phyloP scores from a whole-genome alignment of 37 sponge, comb jelly and placozoan genomes.

The Geodia barretti region DNA sequence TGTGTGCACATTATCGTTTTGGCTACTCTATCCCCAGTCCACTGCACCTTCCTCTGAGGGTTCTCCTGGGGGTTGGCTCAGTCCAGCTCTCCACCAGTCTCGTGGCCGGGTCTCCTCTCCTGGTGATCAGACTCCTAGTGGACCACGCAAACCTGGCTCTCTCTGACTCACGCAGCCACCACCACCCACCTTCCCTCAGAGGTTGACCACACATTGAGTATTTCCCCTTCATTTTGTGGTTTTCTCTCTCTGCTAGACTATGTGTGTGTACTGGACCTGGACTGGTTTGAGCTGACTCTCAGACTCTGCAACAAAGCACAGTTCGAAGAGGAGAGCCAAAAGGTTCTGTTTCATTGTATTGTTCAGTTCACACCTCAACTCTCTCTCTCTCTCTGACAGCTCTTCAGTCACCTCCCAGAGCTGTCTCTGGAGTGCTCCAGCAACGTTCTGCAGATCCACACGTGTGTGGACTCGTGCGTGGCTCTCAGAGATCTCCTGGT shows the following conservation, averaged over 20 bases:
- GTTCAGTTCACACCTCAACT: no score
- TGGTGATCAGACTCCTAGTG: constrained; percentile 61
- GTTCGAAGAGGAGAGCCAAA: constrained; percentile 29
- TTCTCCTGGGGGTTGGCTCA: constrained; percentile 46
- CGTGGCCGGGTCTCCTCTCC: constrained; percentile 65
- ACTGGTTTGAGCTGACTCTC: constrained; percentile 63
- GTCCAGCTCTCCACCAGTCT: constrained; percentile 74
- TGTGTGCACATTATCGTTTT: neutral
- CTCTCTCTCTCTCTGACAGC: constrained; percentile 6
- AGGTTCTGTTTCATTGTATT: no score
- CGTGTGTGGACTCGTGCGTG: constrained; percentile 90
- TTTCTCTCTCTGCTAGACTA: constrained; percentile 64
- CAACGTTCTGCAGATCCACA: constrained; percentile 67
- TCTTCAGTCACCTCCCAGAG: constrained; percentile 47
- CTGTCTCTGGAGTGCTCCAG: constrained; percentile 74
- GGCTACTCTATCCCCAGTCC: constrained; percentile 45
- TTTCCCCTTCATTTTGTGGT: constrained; percentile 2
- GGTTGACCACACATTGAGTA: neutral
- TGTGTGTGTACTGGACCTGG: constrained; percentile 89
- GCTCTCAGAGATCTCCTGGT: constrained; percentile 85
- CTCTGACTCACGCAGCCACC: constrained; percentile 13
- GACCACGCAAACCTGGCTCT: constrained; percentile 51
- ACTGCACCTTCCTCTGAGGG: constrained; percentile 43
- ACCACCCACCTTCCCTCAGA: neutral
- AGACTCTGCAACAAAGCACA: constrained; percentile 50